Evolutionary conservation across 2,113 vertebrate genomes (phyloP), one percentile per base, ranked within the genome.

Genomic region (Globicephala melas): DNA sequence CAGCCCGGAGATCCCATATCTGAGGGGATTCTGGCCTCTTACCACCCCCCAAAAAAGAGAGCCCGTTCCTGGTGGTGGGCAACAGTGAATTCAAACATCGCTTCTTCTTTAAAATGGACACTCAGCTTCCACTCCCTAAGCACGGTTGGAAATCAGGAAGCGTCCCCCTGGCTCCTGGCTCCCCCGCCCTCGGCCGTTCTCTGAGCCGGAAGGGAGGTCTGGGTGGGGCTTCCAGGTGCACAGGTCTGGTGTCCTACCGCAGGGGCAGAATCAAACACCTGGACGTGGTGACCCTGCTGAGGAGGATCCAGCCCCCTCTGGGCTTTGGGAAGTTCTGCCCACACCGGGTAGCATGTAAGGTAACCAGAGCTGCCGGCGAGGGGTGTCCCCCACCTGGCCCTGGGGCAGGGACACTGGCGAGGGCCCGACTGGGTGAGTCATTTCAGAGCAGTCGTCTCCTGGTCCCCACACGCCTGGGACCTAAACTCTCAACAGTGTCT

Each of bases 311-410:
- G 96, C 99, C 99, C 68, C 99, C 99, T 1, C 98, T 99, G 85
- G 99, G 99, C 96, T 99, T 99, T 2, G 99, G 99, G 71, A 99
- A 99, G 97, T 99, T 99, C 98, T 99, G 99, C 96, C 99, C 99
- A 0, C 99, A 99, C 94, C 99, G 99, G n/a, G 99, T 99, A 11
- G 99, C 99, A 0, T 99, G 99, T 97, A 99, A 99, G 99, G 99
- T 99, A 98, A 94, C 97, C 50, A 23, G 14, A 0, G 1, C 41
- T 10, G 25, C 80, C 62, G 13, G 36, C 21, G 23, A 60, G 8
- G 77, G 31, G 20, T 7, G 26, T 13, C 33, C 7, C 20, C 13
- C 47, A 13, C 74, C 74, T 33, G 17, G 47, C 10, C 0, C 0
- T 1, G 23, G 26, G 82, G 2, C 13, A 7, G 80, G 53, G 6